Evolutionary conservation across 92 coral and sea anemone genomes (phyloP).

Genomic region (Parazoanthus atlanticus): DNA sequence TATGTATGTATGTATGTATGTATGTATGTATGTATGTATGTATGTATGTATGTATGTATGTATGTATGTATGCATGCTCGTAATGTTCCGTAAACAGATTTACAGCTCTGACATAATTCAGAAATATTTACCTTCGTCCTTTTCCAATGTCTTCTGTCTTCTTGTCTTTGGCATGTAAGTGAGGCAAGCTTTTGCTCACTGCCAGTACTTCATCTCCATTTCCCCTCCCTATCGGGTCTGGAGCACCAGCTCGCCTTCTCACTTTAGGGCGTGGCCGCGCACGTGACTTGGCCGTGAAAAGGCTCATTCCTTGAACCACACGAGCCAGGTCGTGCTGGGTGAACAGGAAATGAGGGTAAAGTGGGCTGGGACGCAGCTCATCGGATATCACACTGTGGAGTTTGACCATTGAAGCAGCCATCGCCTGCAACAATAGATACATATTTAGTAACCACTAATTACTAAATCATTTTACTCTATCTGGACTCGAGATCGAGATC

Average conservation of each 20-base stretch:
- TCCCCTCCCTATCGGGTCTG: background rate
- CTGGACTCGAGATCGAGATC: no score
- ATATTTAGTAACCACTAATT: background rate
- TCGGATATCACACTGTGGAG: constrained; percentile 67
- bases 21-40: background rate
- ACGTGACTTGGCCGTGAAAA: constrained; percentile 84
- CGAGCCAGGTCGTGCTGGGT: constrained; percentile 94
- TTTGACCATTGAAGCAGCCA: constrained; percentile 80
- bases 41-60: background rate
- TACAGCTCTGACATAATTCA: background rate
- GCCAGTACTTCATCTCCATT: background rate
- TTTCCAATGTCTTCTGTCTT: background rate
- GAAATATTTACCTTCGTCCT: constrained; percentile 38
- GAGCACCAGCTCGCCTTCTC: constrained; percentile 64
- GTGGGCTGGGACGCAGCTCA: constrained; percentile 92
- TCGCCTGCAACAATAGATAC: constrained; percentile 65
- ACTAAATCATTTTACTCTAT: no score
- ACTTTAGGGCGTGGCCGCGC: constrained; percentile 86
- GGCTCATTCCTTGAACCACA: constrained; percentile 84
- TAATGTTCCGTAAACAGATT: background rate
- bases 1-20: background rate
- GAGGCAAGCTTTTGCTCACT: constrained; percentile 22
- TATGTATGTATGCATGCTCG: no score
- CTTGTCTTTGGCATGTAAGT: constrained; percentile 23
- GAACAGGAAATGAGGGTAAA: constrained; percentile 92